Evolutionary conservation across 2,113 vertebrate species (phyloP).

Genomic region (Gallinago paraguaiae): DNA sequence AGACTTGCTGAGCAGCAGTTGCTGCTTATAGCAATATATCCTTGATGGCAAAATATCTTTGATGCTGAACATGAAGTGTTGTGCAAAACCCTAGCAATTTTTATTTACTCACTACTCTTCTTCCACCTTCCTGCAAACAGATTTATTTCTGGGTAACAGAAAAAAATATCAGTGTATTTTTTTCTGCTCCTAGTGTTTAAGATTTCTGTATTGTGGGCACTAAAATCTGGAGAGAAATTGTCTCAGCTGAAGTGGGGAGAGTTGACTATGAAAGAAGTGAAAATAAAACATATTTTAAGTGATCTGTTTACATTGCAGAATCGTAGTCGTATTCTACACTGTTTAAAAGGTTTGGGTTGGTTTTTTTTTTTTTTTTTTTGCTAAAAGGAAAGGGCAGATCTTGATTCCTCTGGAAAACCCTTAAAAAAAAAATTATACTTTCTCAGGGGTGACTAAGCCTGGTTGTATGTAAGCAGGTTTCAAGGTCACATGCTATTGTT

Average conservation of each 20-base stretch:
- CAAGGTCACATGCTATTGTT: not conserved
- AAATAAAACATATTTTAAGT: not conserved
- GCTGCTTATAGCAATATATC: not conserved
- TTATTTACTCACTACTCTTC: not conserved
- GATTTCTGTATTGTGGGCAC: not conserved
- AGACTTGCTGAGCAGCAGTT: not conserved
- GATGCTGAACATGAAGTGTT: not conserved
- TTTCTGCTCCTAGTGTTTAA: not conserved
- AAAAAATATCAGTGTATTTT: not conserved
- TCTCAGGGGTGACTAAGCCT: not conserved
- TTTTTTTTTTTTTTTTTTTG: not conserved
- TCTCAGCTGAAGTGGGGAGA: not conserved
- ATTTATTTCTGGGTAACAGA: not conserved
- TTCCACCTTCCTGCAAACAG: not conserved
- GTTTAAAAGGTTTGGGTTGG: not conserved
- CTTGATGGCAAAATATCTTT: not conserved
- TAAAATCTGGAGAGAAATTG: not conserved
- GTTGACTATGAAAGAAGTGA: not conserved
- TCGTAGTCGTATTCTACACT: not conserved
- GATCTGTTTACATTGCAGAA: not conserved
- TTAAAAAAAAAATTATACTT: not conserved
- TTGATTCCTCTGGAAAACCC: not conserved
- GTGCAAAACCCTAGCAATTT: not conserved
- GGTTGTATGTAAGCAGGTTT: not conserved
- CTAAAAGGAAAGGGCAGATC: not conserved